Evolutionary conservation across 2,888 invertebrate genomes (phyloP).

Genomic region (Xestia c-nigrum): DNA sequence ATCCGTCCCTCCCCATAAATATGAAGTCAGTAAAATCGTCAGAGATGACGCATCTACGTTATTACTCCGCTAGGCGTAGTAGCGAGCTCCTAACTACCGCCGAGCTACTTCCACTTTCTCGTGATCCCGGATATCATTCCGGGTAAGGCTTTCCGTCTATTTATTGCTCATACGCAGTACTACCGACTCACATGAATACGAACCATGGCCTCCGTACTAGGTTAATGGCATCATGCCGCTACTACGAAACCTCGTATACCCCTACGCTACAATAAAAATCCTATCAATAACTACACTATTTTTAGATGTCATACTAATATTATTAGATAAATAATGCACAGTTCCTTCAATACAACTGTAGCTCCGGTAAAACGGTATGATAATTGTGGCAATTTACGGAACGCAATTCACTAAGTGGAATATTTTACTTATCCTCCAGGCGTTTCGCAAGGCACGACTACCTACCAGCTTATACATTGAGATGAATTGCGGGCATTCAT

Average conservation of each 20-base stretch:
- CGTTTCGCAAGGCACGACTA: constrained; percentile 83
- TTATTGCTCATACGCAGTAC: constrained; percentile 81
- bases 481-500: constrained; percentile 84
- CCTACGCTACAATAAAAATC: constrained; percentile 63
- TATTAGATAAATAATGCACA: constrained; percentile 57
- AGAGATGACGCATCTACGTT: constrained; percentile 65
- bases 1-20: constrained; percentile 58
- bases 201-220: constrained; percentile 72
- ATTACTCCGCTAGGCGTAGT: constrained; percentile 66
- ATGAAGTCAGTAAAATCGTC: constrained; percentile 62
- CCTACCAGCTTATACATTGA: constrained; percentile 81
- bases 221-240: constrained; percentile 71
- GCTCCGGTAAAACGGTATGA: constrained; percentile 77
- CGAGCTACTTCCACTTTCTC: constrained; percentile 65
- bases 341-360: constrained; percentile 54
- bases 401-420: constrained; percentile 87
- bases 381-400: constrained; percentile 82
- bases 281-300: constrained; percentile 52
- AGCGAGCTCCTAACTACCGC: constrained; percentile 61
- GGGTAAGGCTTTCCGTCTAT: constrained; percentile 85
- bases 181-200: constrained; percentile 73
- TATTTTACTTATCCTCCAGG: constrained; percentile 86
- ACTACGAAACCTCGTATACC: constrained; percentile 69
- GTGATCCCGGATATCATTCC: constrained; percentile 83
- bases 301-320: constrained; percentile 59